These are phyloP conservation scores for Pelecanus crispus DNA, from an alignment of 2,113 vertebrate species.

Conservation along the genomic window DNA sequence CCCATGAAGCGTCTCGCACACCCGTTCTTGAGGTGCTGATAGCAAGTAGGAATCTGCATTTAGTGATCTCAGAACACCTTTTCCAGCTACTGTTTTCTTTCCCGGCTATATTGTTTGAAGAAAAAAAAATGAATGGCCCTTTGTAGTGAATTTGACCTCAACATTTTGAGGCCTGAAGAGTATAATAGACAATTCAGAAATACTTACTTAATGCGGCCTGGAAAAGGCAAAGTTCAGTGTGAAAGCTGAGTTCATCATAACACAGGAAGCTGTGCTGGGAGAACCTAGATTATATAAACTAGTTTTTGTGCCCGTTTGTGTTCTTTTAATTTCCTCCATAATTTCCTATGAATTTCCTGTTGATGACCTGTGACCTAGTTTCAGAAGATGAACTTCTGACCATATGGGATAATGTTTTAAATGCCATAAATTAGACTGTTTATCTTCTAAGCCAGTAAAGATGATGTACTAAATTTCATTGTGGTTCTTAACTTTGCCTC, in stretches of 20 bases:
- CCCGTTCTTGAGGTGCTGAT: not conserved
- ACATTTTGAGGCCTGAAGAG: not conserved
- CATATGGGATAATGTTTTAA: not conserved
- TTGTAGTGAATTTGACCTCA: not conserved
- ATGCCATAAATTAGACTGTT: not conserved
- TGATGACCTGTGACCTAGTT: conserved; percentile 28
- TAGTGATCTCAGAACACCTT: not conserved
- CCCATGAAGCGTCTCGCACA: not conserved
- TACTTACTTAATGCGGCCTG: not conserved
- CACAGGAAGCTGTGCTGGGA: conserved; percentile 34
- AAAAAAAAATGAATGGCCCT: not conserved
- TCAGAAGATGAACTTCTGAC: conserved; percentile 20
- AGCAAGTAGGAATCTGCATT: not conserved
- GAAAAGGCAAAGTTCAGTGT: conserved; percentile 10
- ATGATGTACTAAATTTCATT: not conserved
- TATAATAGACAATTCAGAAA: conserved; percentile 41
- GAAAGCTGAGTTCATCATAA: conserved; percentile 31
- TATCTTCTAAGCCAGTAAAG: not conserved
- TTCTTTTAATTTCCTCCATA: conserved; percentile 43
- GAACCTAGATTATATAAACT: conserved; percentile 26
- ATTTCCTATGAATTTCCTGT: conserved; percentile 55
- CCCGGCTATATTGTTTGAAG: not conserved
- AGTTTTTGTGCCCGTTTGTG: not conserved
- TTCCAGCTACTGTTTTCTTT: not conserved
- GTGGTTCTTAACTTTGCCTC: not conserved